Evolutionary conservation across 2,113 vertebrate species (phyloP).

Genomic region (Phalacrocorax aristotelis): DNA sequence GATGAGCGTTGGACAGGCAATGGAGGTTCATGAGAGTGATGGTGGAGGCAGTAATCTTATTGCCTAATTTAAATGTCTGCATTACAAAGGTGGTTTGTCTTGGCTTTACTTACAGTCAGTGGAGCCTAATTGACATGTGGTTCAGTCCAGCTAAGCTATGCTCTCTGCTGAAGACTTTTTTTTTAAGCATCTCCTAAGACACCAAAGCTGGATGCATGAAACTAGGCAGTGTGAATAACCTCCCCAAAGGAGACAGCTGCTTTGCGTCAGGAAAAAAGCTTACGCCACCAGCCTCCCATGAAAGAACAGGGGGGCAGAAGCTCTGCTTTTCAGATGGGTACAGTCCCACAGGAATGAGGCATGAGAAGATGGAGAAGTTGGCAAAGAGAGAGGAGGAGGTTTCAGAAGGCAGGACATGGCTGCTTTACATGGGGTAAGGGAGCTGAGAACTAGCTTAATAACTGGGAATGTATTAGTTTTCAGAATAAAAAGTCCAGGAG

Average conservation of each 20-base stretch:
- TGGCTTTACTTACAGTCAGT: background rate
- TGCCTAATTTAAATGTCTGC: background rate
- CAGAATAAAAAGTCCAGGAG: background rate
- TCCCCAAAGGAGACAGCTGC: accelerated
- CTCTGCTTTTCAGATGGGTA: background rate
- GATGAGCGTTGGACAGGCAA: background rate
- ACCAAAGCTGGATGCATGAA: background rate
- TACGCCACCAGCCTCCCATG: background rate
- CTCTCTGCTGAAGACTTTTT: background rate
- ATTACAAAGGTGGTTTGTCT: background rate
- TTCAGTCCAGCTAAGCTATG: background rate
- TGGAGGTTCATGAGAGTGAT: background rate
- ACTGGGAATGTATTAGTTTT: background rate
- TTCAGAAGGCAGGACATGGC: background rate
- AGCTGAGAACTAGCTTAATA: background rate
- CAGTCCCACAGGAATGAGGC: background rate
- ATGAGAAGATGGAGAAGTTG: background rate
- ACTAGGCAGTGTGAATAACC: background rate
- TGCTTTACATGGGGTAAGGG: background rate
- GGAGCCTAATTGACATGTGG: accelerated
- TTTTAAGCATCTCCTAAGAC: background rate
- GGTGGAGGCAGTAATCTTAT: background rate
- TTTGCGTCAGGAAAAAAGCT: background rate
- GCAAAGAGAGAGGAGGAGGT: background rate
- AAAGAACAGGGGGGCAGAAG: background rate